Evolutionary conservation across 2,888 invertebrate genomes (phyloP).

Genomic region (Drosophila phalerata): DNA sequence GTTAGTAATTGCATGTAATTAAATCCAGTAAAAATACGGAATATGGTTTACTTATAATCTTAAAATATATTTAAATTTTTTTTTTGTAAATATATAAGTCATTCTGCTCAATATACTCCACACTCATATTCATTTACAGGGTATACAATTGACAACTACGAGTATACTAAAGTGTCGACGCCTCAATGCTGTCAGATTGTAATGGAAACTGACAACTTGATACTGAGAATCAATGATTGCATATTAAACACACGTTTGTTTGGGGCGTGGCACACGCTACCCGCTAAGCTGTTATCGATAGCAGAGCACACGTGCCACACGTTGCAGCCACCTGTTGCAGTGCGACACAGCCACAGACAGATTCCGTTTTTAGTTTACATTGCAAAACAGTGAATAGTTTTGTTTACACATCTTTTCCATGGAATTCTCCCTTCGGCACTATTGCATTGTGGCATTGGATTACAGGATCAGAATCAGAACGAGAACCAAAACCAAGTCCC

Average conservation of each 20-base stretch:
- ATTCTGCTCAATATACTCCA: neutral
- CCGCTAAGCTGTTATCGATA: conserved; percentile 37
- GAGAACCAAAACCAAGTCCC: conserved; percentile 5
- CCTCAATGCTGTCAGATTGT: conserved; percentile 27
- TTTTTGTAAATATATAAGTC: neutral
- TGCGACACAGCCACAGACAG: neutral
- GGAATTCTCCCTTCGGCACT: neutral
- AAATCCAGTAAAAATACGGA: neutral
- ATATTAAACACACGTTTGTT: conserved; percentile 54
- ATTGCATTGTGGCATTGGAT: conserved; percentile 34
- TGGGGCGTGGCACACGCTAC: conserved; percentile 33
- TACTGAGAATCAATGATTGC: conserved; percentile 45
- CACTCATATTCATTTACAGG: neutral
- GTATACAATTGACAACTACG: conserved; percentile 14
- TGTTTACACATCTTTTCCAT: conserved; percentile 34
- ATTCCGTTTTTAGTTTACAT: conserved; percentile 3
- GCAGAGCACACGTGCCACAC: conserved; percentile 42
- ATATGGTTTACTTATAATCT: neutral
- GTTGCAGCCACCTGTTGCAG: conserved; percentile 48
- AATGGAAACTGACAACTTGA: conserved; percentile 54
- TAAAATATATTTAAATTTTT: neutral
- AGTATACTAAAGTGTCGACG: conserved; percentile 24
- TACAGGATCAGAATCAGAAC: conserved; percentile 38
- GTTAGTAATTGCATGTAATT: neutral
- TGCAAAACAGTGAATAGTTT: conserved; percentile 1